phyloP scores from a whole-genome alignment of 2,797 vertebrate species.

The Syngnathus rostellatus region DNA sequence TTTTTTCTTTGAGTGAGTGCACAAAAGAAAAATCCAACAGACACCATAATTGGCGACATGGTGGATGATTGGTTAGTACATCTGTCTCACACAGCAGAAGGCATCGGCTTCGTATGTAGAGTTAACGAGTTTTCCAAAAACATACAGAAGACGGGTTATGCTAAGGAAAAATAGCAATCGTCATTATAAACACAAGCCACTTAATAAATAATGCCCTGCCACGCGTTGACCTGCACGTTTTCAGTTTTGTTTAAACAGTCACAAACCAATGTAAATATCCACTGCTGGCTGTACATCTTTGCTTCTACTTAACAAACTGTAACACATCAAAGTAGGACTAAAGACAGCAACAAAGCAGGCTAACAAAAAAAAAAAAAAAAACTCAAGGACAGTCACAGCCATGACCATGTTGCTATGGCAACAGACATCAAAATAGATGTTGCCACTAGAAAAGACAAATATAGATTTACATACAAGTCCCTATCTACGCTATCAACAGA shows the following conservation, averaged over 20 bases:
- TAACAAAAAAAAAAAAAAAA: slow-evolving; percentile 30
- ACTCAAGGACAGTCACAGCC: slow-evolving; percentile 12
- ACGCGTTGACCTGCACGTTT: slow-evolving; percentile 12
- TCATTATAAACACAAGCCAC: slow-evolving; percentile 30
- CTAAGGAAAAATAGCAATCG: slow-evolving; percentile 12
- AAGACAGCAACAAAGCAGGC: slow-evolving; percentile 28
- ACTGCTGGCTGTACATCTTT: slow-evolving; percentile 13
- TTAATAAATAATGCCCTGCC: slow-evolving; percentile 28
- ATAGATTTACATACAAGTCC: too few relatives aligned
- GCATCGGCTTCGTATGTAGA: too few relatives aligned
- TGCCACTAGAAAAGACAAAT: too few relatives aligned
- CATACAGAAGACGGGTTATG: too few relatives aligned
- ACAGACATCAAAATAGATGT: slow-evolving; percentile 19
- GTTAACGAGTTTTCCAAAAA: too few relatives aligned
- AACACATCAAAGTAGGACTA: slow-evolving; percentile 29
- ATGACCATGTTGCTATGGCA: slow-evolving; percentile 39
- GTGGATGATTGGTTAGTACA: too few relatives aligned
- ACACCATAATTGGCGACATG: too few relatives aligned
- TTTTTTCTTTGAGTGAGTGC: too few relatives aligned
- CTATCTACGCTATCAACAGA: neutral
- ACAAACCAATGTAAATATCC: slow-evolving; percentile 19
- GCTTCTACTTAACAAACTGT: slow-evolving; percentile 31
- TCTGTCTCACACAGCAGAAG: too few relatives aligned
- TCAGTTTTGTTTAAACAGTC: slow-evolving; percentile 16
- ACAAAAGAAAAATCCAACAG: too few relatives aligned